Conservation (phyloP, 2,797 vertebrate species). For the Xiphophorus birchmanni region DNA sequence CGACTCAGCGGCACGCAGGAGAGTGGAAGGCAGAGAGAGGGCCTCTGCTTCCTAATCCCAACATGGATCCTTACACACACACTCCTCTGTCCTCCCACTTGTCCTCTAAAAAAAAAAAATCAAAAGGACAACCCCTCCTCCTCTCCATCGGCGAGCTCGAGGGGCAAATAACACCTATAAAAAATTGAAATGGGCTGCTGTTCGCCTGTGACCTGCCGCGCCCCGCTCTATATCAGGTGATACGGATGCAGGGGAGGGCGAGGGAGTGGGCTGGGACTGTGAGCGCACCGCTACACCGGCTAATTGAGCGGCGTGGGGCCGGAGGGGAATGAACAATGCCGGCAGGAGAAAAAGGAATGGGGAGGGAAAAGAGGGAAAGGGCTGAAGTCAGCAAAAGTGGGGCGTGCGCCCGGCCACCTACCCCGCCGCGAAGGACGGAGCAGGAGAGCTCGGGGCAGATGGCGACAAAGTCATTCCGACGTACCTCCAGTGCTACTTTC, state of each 20-base stretch:
- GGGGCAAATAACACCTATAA: conserved; percentile 66
- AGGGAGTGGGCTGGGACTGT: conserved; percentile 44
- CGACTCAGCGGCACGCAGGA: conserved; percentile 54
- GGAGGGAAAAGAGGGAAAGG: conserved; percentile 35
- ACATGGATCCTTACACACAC: conserved; percentile 32
- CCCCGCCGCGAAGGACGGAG: conserved; percentile 69
- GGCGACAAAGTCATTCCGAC: conserved; percentile 76
- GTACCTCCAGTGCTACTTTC: neutral
- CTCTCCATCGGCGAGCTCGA: conserved; percentile 48
- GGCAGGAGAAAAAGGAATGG: conserved; percentile 70
- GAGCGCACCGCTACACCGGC: conserved; percentile 75
- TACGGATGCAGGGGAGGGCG: conserved; percentile 38
- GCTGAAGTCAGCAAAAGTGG: conserved; percentile 81
- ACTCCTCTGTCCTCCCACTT: conserved; percentile 52
- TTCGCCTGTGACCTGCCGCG: conserved; percentile 55
- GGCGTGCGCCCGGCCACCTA: conserved; percentile 70
- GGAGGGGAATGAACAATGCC: conserved; percentile 76
- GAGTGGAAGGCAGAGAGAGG: conserved; percentile 21
- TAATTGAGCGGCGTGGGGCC: conserved; percentile 78
- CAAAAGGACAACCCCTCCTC: conserved; percentile 67
- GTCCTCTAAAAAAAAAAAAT: conserved; percentile 68
- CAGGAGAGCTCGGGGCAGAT: conserved; percentile 77
- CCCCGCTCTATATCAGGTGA: conserved; percentile 59
- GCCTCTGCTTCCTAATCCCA: conserved; percentile 56
- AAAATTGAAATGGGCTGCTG: conserved; percentile 61